Conservation (phyloP, 2,113 vertebrate species). For the Charina bottae region DNA sequence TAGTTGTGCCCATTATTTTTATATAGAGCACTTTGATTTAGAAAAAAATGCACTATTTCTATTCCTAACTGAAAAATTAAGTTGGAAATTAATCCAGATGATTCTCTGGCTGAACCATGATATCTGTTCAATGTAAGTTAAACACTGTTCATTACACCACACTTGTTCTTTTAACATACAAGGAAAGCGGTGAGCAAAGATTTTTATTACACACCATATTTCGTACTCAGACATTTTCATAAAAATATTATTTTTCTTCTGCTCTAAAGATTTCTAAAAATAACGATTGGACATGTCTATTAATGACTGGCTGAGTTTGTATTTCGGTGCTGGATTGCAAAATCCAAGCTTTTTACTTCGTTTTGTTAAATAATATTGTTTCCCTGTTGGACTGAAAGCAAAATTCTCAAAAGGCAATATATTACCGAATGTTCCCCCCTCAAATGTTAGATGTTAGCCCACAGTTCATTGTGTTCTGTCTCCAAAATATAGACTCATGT, state of each 20-base stretch:
- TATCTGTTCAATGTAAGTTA: not conserved
- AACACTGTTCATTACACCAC: not conserved
- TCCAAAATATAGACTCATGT: not conserved
- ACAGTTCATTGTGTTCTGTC: not conserved
- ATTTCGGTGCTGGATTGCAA: not conserved
- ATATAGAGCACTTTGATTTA: not conserved
- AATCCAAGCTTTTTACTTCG: not conserved
- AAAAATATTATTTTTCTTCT: not conserved
- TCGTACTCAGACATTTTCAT: not conserved
- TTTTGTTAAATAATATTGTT: not conserved
- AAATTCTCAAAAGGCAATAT: not conserved
- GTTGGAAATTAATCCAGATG: not conserved
- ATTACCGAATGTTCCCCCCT: not conserved
- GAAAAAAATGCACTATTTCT: not conserved
- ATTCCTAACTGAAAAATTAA: not conserved
- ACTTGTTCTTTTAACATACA: not conserved
- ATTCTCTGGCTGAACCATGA: not conserved
- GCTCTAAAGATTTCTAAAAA: not conserved
- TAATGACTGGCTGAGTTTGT: not conserved
- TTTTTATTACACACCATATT: not conserved
- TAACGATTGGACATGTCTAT: too few species aligned
- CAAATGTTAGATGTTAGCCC: not conserved
- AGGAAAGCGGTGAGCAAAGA: not conserved
- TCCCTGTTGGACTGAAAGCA: not conserved
- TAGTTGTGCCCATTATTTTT: not conserved